Evolutionary conservation across 2,113 vertebrate genomes (phyloP).

Genomic region (Cynopterus brachyotis): DNA sequence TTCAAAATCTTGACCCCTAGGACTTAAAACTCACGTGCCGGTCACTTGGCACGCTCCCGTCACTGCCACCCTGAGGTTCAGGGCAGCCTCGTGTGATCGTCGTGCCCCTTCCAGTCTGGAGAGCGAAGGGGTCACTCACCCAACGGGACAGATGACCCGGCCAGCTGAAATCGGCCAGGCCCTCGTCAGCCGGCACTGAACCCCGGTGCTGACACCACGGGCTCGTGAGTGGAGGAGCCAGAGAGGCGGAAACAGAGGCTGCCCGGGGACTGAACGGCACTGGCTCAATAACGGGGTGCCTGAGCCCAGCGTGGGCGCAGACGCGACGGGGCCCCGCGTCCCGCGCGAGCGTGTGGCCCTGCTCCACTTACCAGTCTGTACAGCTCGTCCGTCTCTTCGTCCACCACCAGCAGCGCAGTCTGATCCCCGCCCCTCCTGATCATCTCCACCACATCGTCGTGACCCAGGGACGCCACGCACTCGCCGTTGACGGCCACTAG

Average conservation of each 20-base stretch:
- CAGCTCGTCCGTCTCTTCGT: slow-evolving; percentile 88
- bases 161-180: background rate
- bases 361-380: slow-evolving; percentile 88
- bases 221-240: background rate
- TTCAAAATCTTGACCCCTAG: background rate
- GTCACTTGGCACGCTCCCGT: background rate
- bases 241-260: background rate
- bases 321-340: background rate
- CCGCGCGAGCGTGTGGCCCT: background rate
- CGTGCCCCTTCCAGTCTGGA: background rate
- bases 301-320: background rate
- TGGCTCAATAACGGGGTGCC: background rate
- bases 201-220: background rate
- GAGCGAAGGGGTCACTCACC: background rate
- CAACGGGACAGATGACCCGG: background rate
- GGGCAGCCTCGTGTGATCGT: background rate
- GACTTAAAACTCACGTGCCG: background rate
- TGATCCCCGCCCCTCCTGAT: slow-evolving; percentile 86
- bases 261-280: background rate
- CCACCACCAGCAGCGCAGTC: slow-evolving; percentile 89
- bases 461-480: slow-evolving; percentile 83
- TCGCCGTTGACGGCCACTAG: slow-evolving; percentile 91
- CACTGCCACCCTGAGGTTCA: background rate
- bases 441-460: slow-evolving; percentile 89
- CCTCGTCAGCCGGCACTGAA: background rate